Conservation (phyloP, 2,888 invertebrate species). For the Himalopsyche kuldschensis region DNA sequence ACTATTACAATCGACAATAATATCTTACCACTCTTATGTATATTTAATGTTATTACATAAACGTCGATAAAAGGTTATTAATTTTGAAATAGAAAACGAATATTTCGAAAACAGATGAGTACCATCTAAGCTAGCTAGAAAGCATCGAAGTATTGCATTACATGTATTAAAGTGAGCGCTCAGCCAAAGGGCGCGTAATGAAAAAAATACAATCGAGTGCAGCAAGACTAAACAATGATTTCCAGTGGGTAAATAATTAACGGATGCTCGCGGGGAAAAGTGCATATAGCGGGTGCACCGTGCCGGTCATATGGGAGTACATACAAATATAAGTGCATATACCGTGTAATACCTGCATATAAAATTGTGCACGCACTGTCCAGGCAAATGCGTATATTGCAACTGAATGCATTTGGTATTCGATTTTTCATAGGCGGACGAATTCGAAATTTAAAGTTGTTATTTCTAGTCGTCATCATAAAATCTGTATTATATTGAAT, state of each 20-base stretch:
- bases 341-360: neutral
- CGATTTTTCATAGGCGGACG: neutral
- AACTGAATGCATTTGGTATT: constrained; percentile 17
- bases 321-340: neutral
- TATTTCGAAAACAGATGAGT: too few species aligned
- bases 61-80: too few species aligned
- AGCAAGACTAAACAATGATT: constrained; percentile 17
- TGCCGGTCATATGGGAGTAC: neutral
- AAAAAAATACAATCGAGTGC: neutral
- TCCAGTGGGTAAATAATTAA: constrained; percentile 24
- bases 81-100: too few species aligned
- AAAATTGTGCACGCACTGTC: constrained; percentile 15
- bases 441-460: neutral
- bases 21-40: too few species aligned
- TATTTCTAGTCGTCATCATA: too few species aligned
- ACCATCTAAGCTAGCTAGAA: too few species aligned
- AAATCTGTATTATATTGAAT: too few species aligned
- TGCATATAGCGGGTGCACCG: neutral
- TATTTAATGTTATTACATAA: too few species aligned
- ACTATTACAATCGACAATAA: too few species aligned
- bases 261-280: neutral
- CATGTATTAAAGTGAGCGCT: neutral
- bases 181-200: neutral
- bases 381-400: constrained; percentile 20
- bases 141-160: too few species aligned